Base-by-base conservation (phyloP, 2,888 invertebrate species). In the Thysanoteuthis rhombus region DNA sequence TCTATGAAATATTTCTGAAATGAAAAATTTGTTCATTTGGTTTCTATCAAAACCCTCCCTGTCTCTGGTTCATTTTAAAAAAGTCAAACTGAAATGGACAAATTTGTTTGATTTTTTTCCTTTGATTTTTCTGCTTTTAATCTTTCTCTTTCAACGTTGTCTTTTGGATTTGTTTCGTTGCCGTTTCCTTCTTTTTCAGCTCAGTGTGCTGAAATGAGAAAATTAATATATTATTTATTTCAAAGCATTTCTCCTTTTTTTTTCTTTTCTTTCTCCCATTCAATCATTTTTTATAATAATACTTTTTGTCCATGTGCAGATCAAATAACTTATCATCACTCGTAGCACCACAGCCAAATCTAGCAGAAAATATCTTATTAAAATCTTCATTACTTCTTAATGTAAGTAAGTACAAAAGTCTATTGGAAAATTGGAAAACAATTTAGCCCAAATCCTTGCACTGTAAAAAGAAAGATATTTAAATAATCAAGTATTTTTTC, bases 141-240 rank as follows among this genome's bases (percentile, higher is more conserved):
- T 75, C n/a, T 75, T 75, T n/a, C 75, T 36, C n/a, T 4, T 75
- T 75, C 25, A 75, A 75, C 16, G n/a, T 75, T 25, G 36, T 75
- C 75, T n/a, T 75, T 75, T n/a, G n/a, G 36, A 75, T 75, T 75
- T 75, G 19, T 75, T 58, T 28, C 32, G 32, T 58, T 58, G 58
- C 28, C 58, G 32, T 22, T n/a, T n/a, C n/a, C n/a, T n/a, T 36
- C 2, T 75, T 75, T 75, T 75, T 75, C 32, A 32, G 36, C 75
- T 75, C 75, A n/a, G 22, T 52, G 52, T 52, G n/a, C 75, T 75
- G 75, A 75, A 75, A 75, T 75, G 75, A 75, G 75, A 36, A 75
- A 75, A 75, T 75, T 75, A 75, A 75, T 75, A n/a, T 75, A 75
- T 75, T 75, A 75, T 75, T 75, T 75, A 75, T 75, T 75, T n/a